Evolutionary conservation across 1,140 invertebrate genomes (phyloP).

Genomic region (Paraescarpia echinospica): DNA sequence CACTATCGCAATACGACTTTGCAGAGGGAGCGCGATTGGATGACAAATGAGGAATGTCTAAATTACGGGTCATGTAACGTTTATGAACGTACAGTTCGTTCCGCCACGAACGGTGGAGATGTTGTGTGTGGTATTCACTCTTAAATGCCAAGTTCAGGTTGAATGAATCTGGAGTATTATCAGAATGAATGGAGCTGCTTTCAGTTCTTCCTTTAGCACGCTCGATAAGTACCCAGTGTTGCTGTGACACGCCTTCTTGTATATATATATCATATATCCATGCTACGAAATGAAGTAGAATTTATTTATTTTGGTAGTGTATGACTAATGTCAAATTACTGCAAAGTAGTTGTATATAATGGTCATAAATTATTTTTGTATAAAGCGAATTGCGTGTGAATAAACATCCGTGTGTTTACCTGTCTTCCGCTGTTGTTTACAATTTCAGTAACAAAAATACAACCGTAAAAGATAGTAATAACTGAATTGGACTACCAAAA

Average conservation of each 20-base stretch:
- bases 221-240: neutral
- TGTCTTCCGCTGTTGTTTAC: neutral
- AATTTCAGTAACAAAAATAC: neutral
- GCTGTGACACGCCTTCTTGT: neutral
- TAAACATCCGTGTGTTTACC: neutral
- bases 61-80: neutral
- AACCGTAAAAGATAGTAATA: neutral
- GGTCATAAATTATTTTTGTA: neutral
- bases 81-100: too few species aligned
- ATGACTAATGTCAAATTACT: neutral
- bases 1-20: neutral
- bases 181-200: neutral
- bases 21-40: neutral
- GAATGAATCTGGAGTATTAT: neutral
- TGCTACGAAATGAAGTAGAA: neutral
- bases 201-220: neutral
- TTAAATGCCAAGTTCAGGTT: neutral
- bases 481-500: too few species aligned
- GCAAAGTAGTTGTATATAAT: neutral
- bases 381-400: neutral
- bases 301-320: neutral
- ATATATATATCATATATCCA: neutral
- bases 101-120: too few species aligned
- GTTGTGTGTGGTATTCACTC: neutral
- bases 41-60: neutral